Evolutionary conservation across 2,797 vertebrate genomes (phyloP).

Genomic region (Chaetodon trifasciatus): DNA sequence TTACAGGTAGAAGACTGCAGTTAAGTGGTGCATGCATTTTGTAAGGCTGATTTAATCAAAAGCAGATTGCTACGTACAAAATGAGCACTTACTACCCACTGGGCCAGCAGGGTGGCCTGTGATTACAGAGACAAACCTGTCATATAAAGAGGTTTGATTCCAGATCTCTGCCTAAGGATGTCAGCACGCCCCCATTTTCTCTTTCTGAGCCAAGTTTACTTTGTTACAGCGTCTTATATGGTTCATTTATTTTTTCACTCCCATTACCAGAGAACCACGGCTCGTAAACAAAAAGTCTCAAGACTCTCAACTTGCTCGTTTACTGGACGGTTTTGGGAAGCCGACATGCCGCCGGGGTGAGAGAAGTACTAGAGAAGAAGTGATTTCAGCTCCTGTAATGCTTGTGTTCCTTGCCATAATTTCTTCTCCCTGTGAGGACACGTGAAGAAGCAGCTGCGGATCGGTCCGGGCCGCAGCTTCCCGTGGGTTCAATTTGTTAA

Average conservation of each 20-base stretch:
- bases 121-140: conserved; percentile 43
- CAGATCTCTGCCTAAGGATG: background rate
- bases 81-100: conserved; percentile 41
- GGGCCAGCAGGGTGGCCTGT: conserved; percentile 42
- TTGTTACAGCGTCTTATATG: background rate
- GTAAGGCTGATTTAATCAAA: conserved; percentile 64
- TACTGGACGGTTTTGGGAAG: conserved; percentile 7
- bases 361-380: conserved; percentile 24
- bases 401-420: conserved; percentile 2
- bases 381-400: conserved; percentile 12
- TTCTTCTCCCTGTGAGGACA: conserved; percentile 1
- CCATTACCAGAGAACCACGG: conserved; percentile 25
- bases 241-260: conserved; percentile 12
- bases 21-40: conserved; percentile 20
- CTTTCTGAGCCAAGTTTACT: background rate
- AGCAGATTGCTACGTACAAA: conserved; percentile 56
- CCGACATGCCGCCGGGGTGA: conserved; percentile 9
- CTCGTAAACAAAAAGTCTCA: conserved; percentile 20
- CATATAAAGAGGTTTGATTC: conserved; percentile 14
- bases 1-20: conserved; percentile 40
- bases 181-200: background rate
- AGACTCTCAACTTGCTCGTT: conserved; percentile 1
- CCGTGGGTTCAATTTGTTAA: conserved; percentile 40
- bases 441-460: conserved; percentile 7
- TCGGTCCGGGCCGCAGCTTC: conserved; percentile 30